Percentiles rank a stretch among this genome's conserved stretches.
Conservation (phyloP, 1,140 invertebrate species). For the Hylaeus anthracinus region DNA sequence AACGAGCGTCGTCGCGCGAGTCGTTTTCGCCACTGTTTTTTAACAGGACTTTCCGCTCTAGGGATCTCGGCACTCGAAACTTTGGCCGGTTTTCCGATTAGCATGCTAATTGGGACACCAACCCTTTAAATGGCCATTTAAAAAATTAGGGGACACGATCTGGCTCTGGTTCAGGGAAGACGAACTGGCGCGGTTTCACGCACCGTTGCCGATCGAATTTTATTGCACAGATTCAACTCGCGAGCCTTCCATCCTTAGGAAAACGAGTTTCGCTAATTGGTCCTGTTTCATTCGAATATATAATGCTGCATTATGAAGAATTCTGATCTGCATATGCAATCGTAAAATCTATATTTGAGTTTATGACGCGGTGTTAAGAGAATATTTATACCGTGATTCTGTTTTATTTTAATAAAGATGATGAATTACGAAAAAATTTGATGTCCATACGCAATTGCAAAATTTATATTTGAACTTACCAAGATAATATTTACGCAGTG, state of each 20-base stretch:
- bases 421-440: not conserved
- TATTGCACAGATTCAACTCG: slow-evolving; percentile 34
- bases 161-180: slow-evolving; percentile 42
- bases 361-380: no score
- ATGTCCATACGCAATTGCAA: no score
- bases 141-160: slow-evolving; percentile 58
- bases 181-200: slow-evolving; percentile 33
- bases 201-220: slow-evolving; percentile 40
- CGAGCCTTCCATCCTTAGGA: not conserved
- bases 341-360: not conserved
- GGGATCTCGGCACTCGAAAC: slow-evolving; percentile 36
- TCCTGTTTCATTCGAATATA: not conserved
- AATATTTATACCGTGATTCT: no score
- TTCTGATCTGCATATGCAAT: not conserved
- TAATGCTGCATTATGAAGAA: not conserved
- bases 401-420: no score
- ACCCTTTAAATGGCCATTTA: slow-evolving; percentile 69
- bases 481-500: no score
- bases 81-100: slow-evolving; percentile 56
- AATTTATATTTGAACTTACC: no score
- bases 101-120: slow-evolving; percentile 54
- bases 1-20: slow-evolving; percentile 16
- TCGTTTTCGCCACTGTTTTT: slow-evolving; percentile 51
- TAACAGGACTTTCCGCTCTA: not conserved
- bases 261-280: slow-evolving; percentile 10